These are phyloP conservation scores for Drosophila meridionalis DNA, from an alignment of 2,888 invertebrate species.

Conservation along the genomic window DNA sequence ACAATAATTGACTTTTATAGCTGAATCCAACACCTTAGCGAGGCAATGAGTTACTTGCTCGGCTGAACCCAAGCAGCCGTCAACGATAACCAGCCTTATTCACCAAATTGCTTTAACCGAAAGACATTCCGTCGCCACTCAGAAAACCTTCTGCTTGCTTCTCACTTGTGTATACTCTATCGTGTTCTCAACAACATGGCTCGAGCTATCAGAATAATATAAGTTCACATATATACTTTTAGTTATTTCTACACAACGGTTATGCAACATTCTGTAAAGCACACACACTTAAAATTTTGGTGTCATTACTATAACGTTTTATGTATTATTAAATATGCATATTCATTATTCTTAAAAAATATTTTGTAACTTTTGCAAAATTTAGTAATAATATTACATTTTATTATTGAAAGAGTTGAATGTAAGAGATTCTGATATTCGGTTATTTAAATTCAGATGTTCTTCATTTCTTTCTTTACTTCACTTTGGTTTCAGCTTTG, in stretches of 20 bases:
- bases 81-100: conserved; percentile 71
- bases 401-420: background rate
- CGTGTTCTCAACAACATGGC: background rate
- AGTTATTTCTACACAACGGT: background rate
- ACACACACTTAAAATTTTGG: too few species aligned
- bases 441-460: background rate
- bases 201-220: background rate
- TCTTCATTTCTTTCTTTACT: conserved; percentile 37
- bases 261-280: too few species aligned
- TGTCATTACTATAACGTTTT: too few species aligned
- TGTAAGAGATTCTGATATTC: conserved; percentile 36
- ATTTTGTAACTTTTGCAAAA: background rate
- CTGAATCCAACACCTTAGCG: conserved; percentile 74
- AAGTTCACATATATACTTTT: background rate
- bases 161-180: conserved; percentile 14
- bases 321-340: background rate
- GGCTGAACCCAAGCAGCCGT: conserved; percentile 69
- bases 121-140: conserved; percentile 79
- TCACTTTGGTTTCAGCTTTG: conserved; percentile 57
- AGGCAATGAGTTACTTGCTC: conserved; percentile 59
- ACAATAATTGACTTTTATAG: conserved; percentile 71
- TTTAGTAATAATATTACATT: background rate
- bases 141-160: conserved; percentile 32
- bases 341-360: background rate
- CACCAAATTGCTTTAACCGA: conserved; percentile 71